These are phyloP conservation scores for Mylabris phalerata DNA, from an alignment of 1,140 invertebrate genomes.

Conservation along the genomic window DNA sequence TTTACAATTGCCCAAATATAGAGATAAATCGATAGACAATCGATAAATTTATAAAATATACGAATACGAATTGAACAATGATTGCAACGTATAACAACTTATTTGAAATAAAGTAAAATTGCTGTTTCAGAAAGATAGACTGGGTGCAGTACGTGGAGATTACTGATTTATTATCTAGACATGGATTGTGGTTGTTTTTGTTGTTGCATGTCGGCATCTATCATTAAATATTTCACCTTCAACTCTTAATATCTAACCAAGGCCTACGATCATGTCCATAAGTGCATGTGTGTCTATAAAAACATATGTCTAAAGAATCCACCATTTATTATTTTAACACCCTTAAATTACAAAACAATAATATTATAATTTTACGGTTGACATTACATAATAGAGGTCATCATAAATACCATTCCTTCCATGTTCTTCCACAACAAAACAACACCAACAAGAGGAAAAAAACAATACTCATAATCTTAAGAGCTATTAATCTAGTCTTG, in stretches of 20 bases:
- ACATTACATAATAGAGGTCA: too few relatives aligned
- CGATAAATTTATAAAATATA: too few relatives aligned
- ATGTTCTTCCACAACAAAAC: too few relatives aligned
- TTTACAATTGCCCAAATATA: too few relatives aligned
- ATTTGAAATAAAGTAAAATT: constrained; percentile 11
- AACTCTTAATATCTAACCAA: constrained; percentile 4
- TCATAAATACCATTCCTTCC: too few relatives aligned
- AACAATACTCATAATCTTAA: too few relatives aligned
- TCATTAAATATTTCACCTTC: constrained; percentile 13
- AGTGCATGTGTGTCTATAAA: neutral
- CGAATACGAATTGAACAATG: too few relatives aligned
- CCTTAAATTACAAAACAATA: neutral
- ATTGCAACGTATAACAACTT: too few relatives aligned
- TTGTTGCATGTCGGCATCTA: constrained; percentile 14
- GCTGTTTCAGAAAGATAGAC: constrained; percentile 5
- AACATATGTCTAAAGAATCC: neutral
- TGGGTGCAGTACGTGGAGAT: constrained; percentile 14
- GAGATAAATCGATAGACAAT: too few relatives aligned
- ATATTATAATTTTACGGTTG: too few relatives aligned
- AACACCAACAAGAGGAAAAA: too few relatives aligned
- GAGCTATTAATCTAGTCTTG: too few relatives aligned
- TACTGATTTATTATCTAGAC: constrained; percentile 17
- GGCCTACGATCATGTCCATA: neutral
- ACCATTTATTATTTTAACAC: constrained; percentile 13
- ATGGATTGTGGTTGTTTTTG: neutral